Conservation (phyloP, 2,888 invertebrate species). For the Hyalella azteca region DNA sequence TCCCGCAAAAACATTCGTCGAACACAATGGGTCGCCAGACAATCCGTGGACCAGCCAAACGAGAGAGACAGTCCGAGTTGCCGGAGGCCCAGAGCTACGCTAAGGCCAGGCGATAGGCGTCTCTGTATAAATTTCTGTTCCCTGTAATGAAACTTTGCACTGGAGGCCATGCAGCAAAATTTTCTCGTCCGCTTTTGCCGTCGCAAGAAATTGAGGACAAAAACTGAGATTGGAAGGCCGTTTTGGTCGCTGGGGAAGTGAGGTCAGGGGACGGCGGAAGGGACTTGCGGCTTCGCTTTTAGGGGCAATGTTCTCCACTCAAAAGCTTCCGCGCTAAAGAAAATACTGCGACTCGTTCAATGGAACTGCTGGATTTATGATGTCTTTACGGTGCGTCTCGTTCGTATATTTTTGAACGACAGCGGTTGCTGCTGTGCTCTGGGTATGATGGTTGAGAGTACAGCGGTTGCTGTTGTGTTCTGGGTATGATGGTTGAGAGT, state of each 20-base stretch:
- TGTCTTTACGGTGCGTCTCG: neutral
- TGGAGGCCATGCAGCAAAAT: slow-evolving; percentile 33
- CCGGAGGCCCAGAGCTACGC: neutral
- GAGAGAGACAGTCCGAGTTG: too few species aligned
- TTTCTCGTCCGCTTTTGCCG: slow-evolving; percentile 7
- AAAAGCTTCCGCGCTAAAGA: neutral
- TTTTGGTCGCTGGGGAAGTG: slow-evolving; percentile 10
- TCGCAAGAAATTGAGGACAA: slow-evolving; percentile 37
- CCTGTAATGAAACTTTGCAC: slow-evolving; percentile 34
- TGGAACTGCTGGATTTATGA: neutral
- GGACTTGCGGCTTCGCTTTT: slow-evolving; percentile 21
- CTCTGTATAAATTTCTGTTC: slow-evolving; percentile 31
- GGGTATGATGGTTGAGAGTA: too few species aligned
- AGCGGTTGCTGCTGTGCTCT: too few species aligned
- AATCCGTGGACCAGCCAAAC: too few species aligned
- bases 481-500: too few species aligned
- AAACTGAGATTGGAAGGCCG: slow-evolving; percentile 28
- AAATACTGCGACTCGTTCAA: slow-evolving; percentile 8
- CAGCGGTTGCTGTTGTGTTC: too few species aligned
- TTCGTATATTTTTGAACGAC: neutral
- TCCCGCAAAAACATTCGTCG: too few species aligned
- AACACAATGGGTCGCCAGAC: too few species aligned
- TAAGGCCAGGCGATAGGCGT: neutral
- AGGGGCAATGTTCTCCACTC: slow-evolving; percentile 22
- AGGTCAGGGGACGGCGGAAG: slow-evolving; percentile 27